phyloP scores from a whole-genome alignment of 2,113 vertebrate species.

The Paramisgurnus dabryanus region DNA sequence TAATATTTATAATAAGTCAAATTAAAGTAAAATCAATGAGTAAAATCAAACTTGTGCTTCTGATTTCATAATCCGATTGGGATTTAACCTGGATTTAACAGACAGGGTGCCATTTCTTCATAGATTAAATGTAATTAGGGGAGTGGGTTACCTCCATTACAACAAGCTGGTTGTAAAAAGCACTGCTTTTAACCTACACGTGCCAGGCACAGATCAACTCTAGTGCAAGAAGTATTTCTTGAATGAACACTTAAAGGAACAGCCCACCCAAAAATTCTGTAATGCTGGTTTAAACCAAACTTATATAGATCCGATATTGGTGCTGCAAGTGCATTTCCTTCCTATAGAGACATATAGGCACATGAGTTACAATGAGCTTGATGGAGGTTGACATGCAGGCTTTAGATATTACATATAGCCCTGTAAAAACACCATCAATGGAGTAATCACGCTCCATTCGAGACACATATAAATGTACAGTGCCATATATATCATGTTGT shows the following conservation, averaged over 20 bases:
- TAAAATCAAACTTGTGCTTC: too few relatives aligned
- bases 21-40: too few relatives aligned
- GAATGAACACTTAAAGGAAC: not conserved
- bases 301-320: not conserved
- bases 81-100: too few relatives aligned
- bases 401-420: not conserved
- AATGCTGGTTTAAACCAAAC: too few relatives aligned
- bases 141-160: not conserved
- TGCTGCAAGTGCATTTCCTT: not conserved
- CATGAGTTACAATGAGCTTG: not conserved
- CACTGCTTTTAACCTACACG: conserved; percentile 36
- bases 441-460: conserved; percentile 25
- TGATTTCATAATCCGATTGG: too few relatives aligned
- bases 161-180: conserved; percentile 23
- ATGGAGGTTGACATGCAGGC: not conserved
- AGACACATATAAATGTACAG: conserved; percentile 5
- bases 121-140: conserved; percentile 14
- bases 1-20: too few relatives aligned
- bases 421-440: conserved; percentile 7
- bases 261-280: not conserved
- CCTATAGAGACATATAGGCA: not conserved
- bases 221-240: conserved; percentile 28
- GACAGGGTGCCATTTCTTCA: not conserved
- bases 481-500: conserved; percentile 9
- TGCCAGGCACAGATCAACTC: conserved; percentile 13